Base-by-base conservation (phyloP, 1,140 invertebrate genomes). In the Octopus bimaculoides region DNA sequence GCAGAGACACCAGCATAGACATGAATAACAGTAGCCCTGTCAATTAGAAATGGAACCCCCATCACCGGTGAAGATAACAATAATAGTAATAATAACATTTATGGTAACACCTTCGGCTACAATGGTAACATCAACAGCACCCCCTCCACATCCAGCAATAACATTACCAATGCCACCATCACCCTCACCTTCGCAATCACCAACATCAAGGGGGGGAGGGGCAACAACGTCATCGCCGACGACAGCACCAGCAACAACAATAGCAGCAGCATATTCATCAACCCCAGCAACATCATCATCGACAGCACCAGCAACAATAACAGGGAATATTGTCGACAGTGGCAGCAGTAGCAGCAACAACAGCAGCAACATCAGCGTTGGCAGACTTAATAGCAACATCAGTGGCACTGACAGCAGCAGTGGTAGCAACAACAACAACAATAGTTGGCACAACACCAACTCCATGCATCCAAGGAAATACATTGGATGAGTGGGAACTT, bases 81-180 rank as follows among this genome's bases (percentile, higher is more conserved):
- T 79, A 79, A 66, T 79, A 79, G 78, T 77, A 79, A 66, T 79
- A 79, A 66, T 79, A 79, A 66, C 76, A 79, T 69, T 79, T 77
- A 66, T 79, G 77, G 78, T 79, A 79, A 66, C 77, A 79, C 71
- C 76, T 77, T 69, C 76, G 76, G 78, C 76, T 77, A 66, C 76
- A 79, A 4, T 79, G 76, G 78, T 79, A 79, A 66, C 76, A 79
- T 73, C 41, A 77, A 54, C 54, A 77, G 73, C 77, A 5, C 74
- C 54, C 78, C 4, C 52, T 78, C 74, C 77, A 77, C 10, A 52
- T 78, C 74, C 54, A 78, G 74, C 54, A 78, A 26, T 79, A 79
- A 74, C 2, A 79, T 73, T 69, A 79, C 74, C 53, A 79, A 74
- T 79, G 41, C 26, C 77, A 78, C 26, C 53, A 79, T 4, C 54